Conservation (phyloP, 2,888 invertebrate species). For the Neoaliturus tenellus region DNA sequence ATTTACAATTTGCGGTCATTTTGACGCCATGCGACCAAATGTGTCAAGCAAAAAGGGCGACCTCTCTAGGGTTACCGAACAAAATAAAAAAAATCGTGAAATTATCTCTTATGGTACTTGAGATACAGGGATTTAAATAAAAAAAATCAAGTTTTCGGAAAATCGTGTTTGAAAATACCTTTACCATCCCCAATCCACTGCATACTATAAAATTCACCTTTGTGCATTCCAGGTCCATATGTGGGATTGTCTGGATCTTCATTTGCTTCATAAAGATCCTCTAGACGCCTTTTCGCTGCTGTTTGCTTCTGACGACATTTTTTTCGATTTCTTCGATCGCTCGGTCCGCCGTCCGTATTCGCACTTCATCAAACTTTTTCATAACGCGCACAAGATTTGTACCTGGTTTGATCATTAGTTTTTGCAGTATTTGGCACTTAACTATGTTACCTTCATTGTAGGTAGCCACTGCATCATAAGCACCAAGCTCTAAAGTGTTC, state of each 20-base stretch:
- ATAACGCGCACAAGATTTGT: neutral
- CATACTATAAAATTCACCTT: neutral
- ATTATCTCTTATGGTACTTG: neutral
- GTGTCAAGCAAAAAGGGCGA: too few species aligned
- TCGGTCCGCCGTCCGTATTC: conserved; percentile 1
- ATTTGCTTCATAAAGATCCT: neutral
- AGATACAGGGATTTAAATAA: neutral
- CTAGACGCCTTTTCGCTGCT: neutral
- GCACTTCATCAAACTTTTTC: conserved; percentile 17
- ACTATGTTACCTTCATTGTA: conserved; percentile 32
- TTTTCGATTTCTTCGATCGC: neutral
- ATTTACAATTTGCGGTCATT: too few species aligned
- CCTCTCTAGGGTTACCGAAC: too few species aligned
- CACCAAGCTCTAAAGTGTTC: conserved; percentile 13
- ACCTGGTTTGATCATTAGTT: neutral
- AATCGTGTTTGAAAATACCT: neutral
- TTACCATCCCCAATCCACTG: neutral
- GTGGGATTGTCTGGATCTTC: neutral
- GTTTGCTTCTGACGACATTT: neutral
- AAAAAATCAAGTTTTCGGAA: neutral
- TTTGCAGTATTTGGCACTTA: neutral
- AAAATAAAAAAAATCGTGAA: neutral
- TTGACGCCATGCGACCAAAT: too few species aligned
- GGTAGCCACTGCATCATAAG: conserved; percentile 20
- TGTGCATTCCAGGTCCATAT: neutral